Conservation (phyloP, 2,888 invertebrate genomes). For the Drosophila neotestacea region DNA sequence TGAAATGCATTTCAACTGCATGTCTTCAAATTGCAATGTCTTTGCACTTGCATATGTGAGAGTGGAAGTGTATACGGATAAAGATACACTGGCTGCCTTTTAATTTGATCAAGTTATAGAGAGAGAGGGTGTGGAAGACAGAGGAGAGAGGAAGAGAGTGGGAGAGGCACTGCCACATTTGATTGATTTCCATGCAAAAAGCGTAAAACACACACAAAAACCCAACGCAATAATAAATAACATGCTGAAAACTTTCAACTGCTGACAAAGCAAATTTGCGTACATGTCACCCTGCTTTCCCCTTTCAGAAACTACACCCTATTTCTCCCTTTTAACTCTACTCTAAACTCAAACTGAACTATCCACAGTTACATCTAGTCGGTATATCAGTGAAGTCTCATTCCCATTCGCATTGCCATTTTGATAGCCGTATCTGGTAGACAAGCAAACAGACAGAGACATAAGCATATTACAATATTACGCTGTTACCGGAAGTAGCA, state of each 20-base stretch:
- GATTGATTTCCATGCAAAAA: slow-evolving; percentile 34
- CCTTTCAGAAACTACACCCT: neutral
- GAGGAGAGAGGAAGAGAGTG: slow-evolving; percentile 1
- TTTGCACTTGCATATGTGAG: slow-evolving; percentile 30
- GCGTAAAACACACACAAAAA: slow-evolving; percentile 9
- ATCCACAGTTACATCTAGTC: slow-evolving; percentile 33
- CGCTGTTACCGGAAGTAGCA: slow-evolving; percentile 82
- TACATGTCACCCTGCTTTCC: slow-evolving; percentile 14
- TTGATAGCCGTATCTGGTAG: slow-evolving; percentile 60
- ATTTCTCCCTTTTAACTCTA: too few species aligned
- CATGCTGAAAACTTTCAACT: slow-evolving; percentile 73
- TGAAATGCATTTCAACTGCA: slow-evolving; percentile 78
- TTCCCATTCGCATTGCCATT: slow-evolving; percentile 40
- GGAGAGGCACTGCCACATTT: slow-evolving; percentile 22
- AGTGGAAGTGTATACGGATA: slow-evolving; percentile 13
- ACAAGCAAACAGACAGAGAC: slow-evolving; percentile 72
- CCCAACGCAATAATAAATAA: slow-evolving; percentile 79
- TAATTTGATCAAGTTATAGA: slow-evolving; percentile 74
- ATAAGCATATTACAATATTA: slow-evolving; percentile 82
- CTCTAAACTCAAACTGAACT: slow-evolving; percentile 4
- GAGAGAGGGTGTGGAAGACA: neutral
- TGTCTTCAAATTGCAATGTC: slow-evolving; percentile 75
- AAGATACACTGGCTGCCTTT: slow-evolving; percentile 66
- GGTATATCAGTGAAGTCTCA: slow-evolving; percentile 32
- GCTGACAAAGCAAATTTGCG: slow-evolving; percentile 76